Evolutionary conservation across 2,888 invertebrate genomes (phyloP).

Genomic region (Ophraella communa): DNA sequence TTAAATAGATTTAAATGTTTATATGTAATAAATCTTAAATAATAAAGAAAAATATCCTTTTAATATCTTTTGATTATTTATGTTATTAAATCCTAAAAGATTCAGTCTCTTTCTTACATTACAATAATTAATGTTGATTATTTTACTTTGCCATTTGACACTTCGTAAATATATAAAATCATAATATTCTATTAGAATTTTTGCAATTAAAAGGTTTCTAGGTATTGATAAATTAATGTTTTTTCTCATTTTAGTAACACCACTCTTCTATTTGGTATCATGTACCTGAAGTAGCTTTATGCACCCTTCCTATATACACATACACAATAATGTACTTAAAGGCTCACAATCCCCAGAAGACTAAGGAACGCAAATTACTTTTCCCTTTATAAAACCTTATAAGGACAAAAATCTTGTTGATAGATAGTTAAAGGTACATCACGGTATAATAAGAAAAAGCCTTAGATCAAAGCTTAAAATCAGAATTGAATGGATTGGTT

Average conservation of each 20-base stretch:
- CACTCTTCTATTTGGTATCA: background rate
- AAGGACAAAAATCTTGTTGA: background rate
- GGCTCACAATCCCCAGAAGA: background rate
- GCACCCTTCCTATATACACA: background rate
- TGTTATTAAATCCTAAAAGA: too few species aligned
- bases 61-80: too few species aligned
- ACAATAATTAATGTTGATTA: too few species aligned
- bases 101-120: too few species aligned
- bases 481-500: background rate
- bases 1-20: too few species aligned
- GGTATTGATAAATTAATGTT: background rate
- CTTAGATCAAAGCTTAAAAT: background rate
- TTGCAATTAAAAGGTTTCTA: background rate
- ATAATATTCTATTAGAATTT: too few species aligned
- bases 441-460: background rate
- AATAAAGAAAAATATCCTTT: too few species aligned
- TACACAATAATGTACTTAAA: background rate
- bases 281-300: background rate
- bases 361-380: background rate
- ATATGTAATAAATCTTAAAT: too few species aligned
- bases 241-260: background rate
- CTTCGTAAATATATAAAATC: too few species aligned
- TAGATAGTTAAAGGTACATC: background rate
- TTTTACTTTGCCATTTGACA: too few species aligned
- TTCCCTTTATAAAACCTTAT: background rate